Base-by-base conservation (phyloP, 2,888 invertebrate genomes). In the Perdita meconis region DNA sequence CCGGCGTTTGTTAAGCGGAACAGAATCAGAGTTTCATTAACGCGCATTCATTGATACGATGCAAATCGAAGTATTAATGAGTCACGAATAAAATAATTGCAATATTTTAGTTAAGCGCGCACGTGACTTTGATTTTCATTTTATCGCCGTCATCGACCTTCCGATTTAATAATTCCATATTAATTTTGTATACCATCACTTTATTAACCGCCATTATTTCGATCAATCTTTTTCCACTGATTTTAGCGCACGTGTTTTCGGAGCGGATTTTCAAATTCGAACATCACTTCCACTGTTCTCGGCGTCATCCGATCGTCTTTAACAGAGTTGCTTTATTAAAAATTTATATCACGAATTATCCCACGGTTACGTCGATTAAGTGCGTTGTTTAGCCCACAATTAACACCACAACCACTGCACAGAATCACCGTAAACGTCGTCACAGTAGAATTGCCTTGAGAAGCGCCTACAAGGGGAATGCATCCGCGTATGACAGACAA, bases 371-470 rank as follows among this genome's bases (percentile, higher is more conserved):
- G 36, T 55, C 3, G 24, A 50, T 64, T 56, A 40, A 75, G 36
- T 19, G 50, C 12, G 44, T 47, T 22, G 69, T 59, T 72, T 67
- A 60, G 64, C 26, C 30, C 83, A 82, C 83, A 71, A 51, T 85
- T 67, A 68, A n/a, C 85, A 76, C 78, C 65, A 82, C 40, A 50
- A 77, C 53, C 85, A 85, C 83, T 83, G 68, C 66, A 82, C 83
- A 85, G 26, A 61, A 60, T 74, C 84, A 83, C 80, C 72, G 68
- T 73, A 53, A 75, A 47, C 47, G 68, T 68, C 85, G 77, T 85
- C 75, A 70, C 84, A 64, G 61, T 67, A 61, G 36, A 60, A 72
- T 36, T 59, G 59, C 60, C 57, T 82, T 53, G 69, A 50, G 56
- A 63, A 40, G 36, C 8, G 26, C 19, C 57, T 10, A 57, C 65